Base-by-base conservation (phyloP, 2,113 vertebrate species). In the Seriola dumerili region DNA sequence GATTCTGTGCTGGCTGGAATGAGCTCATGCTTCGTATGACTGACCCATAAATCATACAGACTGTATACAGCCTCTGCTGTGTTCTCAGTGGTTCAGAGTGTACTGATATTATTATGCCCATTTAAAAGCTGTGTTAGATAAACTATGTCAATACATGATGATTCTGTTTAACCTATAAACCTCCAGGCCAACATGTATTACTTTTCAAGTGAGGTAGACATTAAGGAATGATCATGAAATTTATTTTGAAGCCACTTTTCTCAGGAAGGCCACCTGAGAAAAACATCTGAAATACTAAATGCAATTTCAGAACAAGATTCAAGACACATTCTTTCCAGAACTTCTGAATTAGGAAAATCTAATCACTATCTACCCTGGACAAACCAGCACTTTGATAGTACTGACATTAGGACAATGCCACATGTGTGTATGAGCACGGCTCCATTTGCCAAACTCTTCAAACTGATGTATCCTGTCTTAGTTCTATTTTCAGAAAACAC, bases 21-120 rank as follows among this genome's bases (percentile, higher is more conserved):
- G 82, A 94, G 88, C 78, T 93, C 90, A 90, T 90, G 85, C 83
- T 87, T 91, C 83, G 72, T 85, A 76, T 58, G 74, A 70, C n/a
- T 77, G 77, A 85, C 68, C 67, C 77, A 84, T 87, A 86, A 91
- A 92, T 91, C 89, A 91, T 46, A 80, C 61, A 65, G 74, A 87
- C 84, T 84, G 36, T 69, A 81, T 79, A 36, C 21, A 88, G 76
- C 62, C 38, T 36, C 78, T 76, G 55, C 40, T 83, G 84, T 81
- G 77, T 36, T 54, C 62, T 76, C 61, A 74, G 66, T 38, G 23
- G 67, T 38, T 78, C 17, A 25, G 63, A 78, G 59, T 82, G 70
- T 46, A 34, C 40, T 36, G 57, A 80, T 74, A 73, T 71, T 54
- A 75, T 74, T 76, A 23, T 0, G 16, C 21, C 4, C 2, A 40